Conservation (phyloP, 2,888 invertebrate species). For the Reticulitermes lucifugus region DNA sequence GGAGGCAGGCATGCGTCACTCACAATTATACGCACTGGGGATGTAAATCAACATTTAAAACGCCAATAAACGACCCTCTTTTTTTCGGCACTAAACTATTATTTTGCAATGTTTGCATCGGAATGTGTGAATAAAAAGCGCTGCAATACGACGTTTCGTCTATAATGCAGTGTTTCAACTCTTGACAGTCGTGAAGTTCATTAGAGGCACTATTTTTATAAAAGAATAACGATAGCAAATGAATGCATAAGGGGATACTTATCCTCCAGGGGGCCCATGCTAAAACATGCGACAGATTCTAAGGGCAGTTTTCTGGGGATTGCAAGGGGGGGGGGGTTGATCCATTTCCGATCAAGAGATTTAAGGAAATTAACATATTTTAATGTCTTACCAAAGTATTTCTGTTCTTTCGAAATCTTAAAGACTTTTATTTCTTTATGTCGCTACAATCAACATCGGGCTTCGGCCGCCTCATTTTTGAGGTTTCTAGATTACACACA, state of each 20-base stretch:
- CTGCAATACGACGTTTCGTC: neutral
- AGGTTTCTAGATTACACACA: too few relatives aligned
- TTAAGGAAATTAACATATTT: too few relatives aligned
- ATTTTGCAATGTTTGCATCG: neutral
- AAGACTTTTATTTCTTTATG: neutral
- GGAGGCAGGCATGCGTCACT: neutral
- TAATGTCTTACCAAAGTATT: too few relatives aligned
- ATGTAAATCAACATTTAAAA: constrained; percentile 5
- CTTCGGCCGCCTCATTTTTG: too few relatives aligned
- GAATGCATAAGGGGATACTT: neutral
- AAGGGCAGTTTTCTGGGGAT: neutral
- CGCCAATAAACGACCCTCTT: neutral
- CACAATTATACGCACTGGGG: constrained; percentile 1
- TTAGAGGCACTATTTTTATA: constrained; percentile 6
- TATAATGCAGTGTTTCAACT: neutral
- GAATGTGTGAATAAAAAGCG: neutral
- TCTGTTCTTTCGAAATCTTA: too few relatives aligned
- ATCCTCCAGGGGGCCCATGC: neutral
- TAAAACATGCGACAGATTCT: neutral
- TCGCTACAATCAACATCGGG: too few relatives aligned
- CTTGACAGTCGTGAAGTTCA: neutral
- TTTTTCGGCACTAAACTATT: neutral
- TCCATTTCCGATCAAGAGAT: too few relatives aligned
- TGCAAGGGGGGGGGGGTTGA: neutral
- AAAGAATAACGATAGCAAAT: neutral